Base-by-base conservation (phyloP, 2,113 vertebrate species). In the Heterocephalus glaber region DNA sequence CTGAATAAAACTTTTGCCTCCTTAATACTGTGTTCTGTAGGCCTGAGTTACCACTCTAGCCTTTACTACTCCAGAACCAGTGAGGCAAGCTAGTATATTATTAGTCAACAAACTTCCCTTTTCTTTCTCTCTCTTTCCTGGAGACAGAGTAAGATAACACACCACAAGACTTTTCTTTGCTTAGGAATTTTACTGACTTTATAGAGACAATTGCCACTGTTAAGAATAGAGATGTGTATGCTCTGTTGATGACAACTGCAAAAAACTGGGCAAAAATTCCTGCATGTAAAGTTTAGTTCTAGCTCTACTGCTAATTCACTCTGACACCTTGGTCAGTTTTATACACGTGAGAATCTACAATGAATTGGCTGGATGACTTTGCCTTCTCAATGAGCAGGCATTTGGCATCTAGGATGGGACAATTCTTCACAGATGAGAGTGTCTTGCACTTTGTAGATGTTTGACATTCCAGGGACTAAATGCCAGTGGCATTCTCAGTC, bases 171-270 rank as follows among this genome's bases (percentile, higher is more conserved):
- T 87, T 97, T 96, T 91, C 47, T 28, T 28, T 81, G 97, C 94
- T 86, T 96, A 58, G 89, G 86, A 92, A 91, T 92, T 83, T 95
- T 80, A 87, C 85, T 96, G 83, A 96, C 56, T 97, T 95, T 87
- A 80, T 70, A 87, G 85, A 95, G 68, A 92, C 74, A 97, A 85
- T 90, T 86, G 47, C n/a, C 68, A 66, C 7, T 56, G 63, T 83
- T 93, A 95, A 96, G 89, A 97, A 96, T 95, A 96, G 80, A 95
- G 76, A 89, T 88, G 58, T 49, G 22, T 94, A 33, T 89, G 33
- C 20, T 96, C 94, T 89, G 77, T 81, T 90, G 94, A 90, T 91
- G 90, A 89, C 86, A 95, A 84, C 95, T 92, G 61, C 91, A 95
- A 93, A 97, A 88, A 88, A 80, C 86, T 61, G n/a, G 63, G n/a